These are phyloP conservation scores for Sycophila sp. DNA, from an alignment of 1,140 invertebrate species.

Conservation along the genomic window DNA sequence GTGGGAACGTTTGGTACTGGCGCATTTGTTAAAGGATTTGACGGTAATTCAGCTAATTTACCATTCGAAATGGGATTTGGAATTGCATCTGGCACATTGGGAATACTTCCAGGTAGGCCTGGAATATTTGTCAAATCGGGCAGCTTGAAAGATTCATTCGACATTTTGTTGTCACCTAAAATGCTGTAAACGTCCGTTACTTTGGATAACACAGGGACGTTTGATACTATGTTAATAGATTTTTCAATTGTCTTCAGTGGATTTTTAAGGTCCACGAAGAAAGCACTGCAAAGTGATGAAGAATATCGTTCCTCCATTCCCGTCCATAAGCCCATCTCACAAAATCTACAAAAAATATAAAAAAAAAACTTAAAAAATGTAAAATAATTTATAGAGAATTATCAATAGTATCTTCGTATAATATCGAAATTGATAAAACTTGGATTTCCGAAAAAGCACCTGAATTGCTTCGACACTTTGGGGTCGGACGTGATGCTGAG, in stretches of 20 bases:
- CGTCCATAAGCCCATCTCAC: conserved; percentile 72
- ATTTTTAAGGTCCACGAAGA: conserved; percentile 24
- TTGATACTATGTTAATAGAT: neutral
- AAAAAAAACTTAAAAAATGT: conserved; percentile 14
- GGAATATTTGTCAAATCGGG: neutral
- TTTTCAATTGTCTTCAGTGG: conserved; percentile 25
- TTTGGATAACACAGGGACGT: neutral
- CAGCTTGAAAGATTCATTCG: neutral
- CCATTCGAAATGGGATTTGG: neutral
- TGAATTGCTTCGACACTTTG: conserved; percentile 65
- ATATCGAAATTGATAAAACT: neutral
- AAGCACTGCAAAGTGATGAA: conserved; percentile 61
- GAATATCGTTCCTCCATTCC: conserved; percentile 66
- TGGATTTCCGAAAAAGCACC: too few species aligned
- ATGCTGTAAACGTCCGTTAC: neutral
- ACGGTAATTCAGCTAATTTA: too few species aligned
- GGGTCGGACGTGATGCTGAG: conserved; percentile 67
- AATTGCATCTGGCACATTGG: neutral
- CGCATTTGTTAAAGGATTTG: neutral
- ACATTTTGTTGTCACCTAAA: neutral
- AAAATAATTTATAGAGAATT: neutral
- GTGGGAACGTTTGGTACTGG: too few species aligned
- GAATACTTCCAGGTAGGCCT: neutral
- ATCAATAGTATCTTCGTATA: neutral
- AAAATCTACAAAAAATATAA: conserved; percentile 52